Base-by-base conservation (phyloP, 2,888 invertebrate genomes). In the Mythimna loreyi region DNA sequence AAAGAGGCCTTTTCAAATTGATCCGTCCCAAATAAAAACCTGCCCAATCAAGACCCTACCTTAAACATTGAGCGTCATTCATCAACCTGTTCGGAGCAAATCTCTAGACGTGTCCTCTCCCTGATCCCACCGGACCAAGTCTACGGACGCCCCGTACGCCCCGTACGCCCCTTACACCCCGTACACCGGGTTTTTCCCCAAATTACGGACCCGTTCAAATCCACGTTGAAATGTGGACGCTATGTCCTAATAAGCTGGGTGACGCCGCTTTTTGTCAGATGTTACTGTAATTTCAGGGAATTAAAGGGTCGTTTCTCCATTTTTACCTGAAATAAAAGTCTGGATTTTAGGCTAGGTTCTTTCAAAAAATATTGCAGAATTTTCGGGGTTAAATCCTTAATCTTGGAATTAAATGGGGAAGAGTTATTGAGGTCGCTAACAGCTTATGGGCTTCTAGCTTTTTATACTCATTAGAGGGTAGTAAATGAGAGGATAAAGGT, bases 51-150 rank as follows among this genome's bases (percentile, higher is more conserved):
- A 61, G 52, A 66, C 21, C 21, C 45, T 21, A 21, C 75, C 79
- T 33, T 57, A 68, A 28, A 58, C 73, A 78, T 82, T 63, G 76
- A 69, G 52, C 69, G 84, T 84, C 88, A 91, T 91, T 85, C 84
- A 90, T 91, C 90, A 90, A 86, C 85, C 82, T 81, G 83, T 82
- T 79, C 82, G 59, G 63, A 69, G 84, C 84, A 88, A 88, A 88
- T 87, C 87, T 87, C 85, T 79, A 75, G 73, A 72, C 78, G 75
- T 81, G 86, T 83, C 82, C 75, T 81, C 77, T 80, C 81, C 72
- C 77, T 78, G 78, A 81, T 79, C 84, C 82, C 78, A 49, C 59
- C 65, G 80, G 81, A 74, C 80, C 68, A 63, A 66, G 73, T 71
- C 72, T 70, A 52, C 68, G 66, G 71, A 68, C 57, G 28, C 53